phyloP scores from a whole-genome alignment of 2,797 vertebrate genomes.

The Sebastiscus tertius region DNA sequence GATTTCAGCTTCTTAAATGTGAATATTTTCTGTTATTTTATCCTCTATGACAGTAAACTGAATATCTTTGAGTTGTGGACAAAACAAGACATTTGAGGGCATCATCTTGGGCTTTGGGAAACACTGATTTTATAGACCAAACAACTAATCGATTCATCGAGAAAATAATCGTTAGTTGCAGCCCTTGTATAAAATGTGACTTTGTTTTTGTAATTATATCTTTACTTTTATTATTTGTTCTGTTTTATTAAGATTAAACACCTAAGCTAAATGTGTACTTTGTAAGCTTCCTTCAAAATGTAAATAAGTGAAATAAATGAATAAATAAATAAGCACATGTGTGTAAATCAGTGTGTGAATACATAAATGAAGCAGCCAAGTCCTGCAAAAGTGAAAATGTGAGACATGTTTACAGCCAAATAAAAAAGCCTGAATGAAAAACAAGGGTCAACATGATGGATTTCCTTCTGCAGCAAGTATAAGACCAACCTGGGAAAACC shows the following conservation, averaged over 20 bases:
- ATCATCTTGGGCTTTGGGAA: no score
- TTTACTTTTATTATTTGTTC: neutral
- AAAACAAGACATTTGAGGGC: no score
- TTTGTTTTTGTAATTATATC: neutral
- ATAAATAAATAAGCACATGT: neutral
- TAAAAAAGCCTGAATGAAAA: conserved; percentile 55
- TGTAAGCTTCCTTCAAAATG: neutral
- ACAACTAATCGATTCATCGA: no score
- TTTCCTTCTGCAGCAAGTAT: conserved; percentile 41
- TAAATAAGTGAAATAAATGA: neutral
- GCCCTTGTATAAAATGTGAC: neutral
- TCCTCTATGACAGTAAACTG: no score
- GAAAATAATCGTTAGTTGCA: no score
- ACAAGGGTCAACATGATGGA: conserved; percentile 54
- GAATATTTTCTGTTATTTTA: no score
- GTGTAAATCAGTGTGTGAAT: neutral
- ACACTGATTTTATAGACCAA: no score
- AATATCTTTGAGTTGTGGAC: no score
- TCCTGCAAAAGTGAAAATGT: conserved; percentile 17
- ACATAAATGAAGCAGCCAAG: neutral
- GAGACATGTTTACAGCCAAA: conserved; percentile 47
- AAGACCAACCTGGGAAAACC: conserved; percentile 63
- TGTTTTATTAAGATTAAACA: neutral
- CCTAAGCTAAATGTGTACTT: neutral
- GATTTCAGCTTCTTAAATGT: no score